phyloP scores from a whole-genome alignment of 2,888 invertebrate genomes.

The Siphlonurus alternatus region DNA sequence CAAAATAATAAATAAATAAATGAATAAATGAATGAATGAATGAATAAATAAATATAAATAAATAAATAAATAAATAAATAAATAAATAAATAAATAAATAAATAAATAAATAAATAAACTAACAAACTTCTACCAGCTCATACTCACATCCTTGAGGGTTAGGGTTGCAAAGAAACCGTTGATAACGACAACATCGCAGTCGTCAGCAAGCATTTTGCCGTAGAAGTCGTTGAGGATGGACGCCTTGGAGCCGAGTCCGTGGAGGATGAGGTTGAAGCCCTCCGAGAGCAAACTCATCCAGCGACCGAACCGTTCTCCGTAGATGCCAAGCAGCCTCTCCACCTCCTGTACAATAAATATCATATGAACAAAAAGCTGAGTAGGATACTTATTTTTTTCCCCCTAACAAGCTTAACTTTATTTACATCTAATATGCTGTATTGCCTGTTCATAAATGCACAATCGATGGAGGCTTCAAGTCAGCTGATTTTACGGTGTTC shows the following conservation, averaged over 20 bases:
- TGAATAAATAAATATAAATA: not conserved
- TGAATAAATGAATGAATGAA: not conserved
- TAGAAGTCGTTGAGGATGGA: constrained; percentile 61
- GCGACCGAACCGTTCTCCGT: too few relatives aligned
- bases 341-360: not conserved
- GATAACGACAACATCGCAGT: constrained; percentile 57
- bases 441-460: too few relatives aligned
- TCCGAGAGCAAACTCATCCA: constrained; percentile 39
- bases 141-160: constrained; percentile 52
- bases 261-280: constrained; percentile 69
- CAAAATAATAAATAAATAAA: not conserved
- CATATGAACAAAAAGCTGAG: too few relatives aligned
- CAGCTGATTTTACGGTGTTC: too few relatives aligned
- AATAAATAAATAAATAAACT: not conserved
- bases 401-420: too few relatives aligned
- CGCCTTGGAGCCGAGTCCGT: constrained; percentile 84
- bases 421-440: too few relatives aligned
- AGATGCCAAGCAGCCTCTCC: too few relatives aligned
- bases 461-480: too few relatives aligned
- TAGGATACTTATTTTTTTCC: too few relatives aligned
- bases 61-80: not conserved
- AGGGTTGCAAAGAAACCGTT: constrained; percentile 90
- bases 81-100: not conserved
- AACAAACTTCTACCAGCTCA: constrained; percentile 5
- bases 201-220: constrained; percentile 33